These are phyloP conservation scores for Drosophila colorata DNA, from an alignment of 2,888 invertebrate genomes.

Conservation along the genomic window DNA sequence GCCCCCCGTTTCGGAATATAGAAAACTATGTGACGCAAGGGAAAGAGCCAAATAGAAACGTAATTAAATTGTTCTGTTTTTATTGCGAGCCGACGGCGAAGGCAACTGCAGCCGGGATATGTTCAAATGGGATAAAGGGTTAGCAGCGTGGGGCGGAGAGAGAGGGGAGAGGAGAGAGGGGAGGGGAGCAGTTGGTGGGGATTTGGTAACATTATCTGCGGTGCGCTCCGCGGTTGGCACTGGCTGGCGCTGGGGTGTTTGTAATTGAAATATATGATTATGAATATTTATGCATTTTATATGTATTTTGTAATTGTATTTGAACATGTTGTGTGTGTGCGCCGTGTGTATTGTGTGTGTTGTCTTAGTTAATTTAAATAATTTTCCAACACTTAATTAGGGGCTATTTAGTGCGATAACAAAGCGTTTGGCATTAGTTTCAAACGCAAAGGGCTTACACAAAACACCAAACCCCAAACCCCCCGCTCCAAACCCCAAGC, in stretches of 20 bases:
- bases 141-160: neutral
- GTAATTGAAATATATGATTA: slow-evolving; percentile 85
- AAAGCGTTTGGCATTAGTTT: slow-evolving; percentile 62
- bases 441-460: slow-evolving; percentile 4
- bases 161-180: neutral
- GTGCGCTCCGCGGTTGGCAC: slow-evolving; percentile 37
- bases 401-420: slow-evolving; percentile 57
- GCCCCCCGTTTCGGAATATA: slow-evolving; percentile 47
- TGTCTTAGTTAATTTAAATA: slow-evolving; percentile 64
- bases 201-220: slow-evolving; percentile 29
- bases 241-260: slow-evolving; percentile 38
- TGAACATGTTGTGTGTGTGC: slow-evolving; percentile 1
- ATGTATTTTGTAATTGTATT: slow-evolving; percentile 23
- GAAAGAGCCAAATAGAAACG: slow-evolving; percentile 57
- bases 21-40: slow-evolving; percentile 46
- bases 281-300: slow-evolving; percentile 82
- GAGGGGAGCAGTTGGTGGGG: neutral
- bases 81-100: slow-evolving; percentile 55
- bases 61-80: slow-evolving; percentile 78
- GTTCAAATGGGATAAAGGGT: slow-evolving; percentile 24
- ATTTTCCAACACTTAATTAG: slow-evolving; percentile 75
- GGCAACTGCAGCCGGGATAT: slow-evolving; percentile 35
- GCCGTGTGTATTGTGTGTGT: slow-evolving; percentile 27
- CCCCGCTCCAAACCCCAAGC: too few species aligned
- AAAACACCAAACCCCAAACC: too few species aligned